Conservation (phyloP, 2,797 vertebrate species). For the Epinephelus awoara region DNA sequence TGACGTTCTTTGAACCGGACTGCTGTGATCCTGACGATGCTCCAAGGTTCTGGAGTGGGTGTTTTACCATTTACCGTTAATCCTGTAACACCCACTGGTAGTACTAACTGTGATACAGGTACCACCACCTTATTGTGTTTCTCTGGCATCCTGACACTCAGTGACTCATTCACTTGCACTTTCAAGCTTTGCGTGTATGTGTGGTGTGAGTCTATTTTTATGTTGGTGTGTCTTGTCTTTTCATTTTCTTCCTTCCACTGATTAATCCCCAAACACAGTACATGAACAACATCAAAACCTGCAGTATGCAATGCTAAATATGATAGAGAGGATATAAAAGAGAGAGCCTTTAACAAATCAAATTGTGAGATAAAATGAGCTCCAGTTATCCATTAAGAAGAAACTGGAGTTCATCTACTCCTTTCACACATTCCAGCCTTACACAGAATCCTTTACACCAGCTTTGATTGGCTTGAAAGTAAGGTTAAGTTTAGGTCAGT, state of each 20-base stretch:
- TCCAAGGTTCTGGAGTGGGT: conserved; percentile 96
- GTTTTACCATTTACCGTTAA: conserved; percentile 97
- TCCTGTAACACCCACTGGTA: conserved; percentile 95
- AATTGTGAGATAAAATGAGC: background rate
- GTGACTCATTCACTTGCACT: conserved; percentile 45
- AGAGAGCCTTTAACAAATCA: background rate
- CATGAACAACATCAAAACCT: conserved; percentile 27
- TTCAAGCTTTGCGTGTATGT: conserved; percentile 48
- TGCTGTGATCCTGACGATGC: conserved; percentile 75
- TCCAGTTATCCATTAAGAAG: conserved; percentile 4
- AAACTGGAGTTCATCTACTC: conserved; percentile 8
- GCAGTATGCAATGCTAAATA: conserved; percentile 12
- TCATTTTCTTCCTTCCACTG: conserved; percentile 21
- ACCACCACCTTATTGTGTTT: conserved; percentile 81
- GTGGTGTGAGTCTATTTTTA: conserved; percentile 33
- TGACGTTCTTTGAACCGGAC: conserved; percentile 71
- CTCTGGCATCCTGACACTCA: conserved; percentile 52
- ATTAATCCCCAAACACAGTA: conserved; percentile 11
- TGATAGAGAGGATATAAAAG: background rate
- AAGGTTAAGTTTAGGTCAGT: conserved; percentile 60
- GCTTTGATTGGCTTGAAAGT: conserved; percentile 56
- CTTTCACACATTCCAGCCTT: conserved; percentile 43
- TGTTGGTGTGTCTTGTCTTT: conserved; percentile 31
- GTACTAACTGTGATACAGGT: conserved; percentile 99
- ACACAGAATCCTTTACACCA: conserved; percentile 31